Conservation (phyloP, 2,888 invertebrate species). For the Xestia sexstrigata region DNA sequence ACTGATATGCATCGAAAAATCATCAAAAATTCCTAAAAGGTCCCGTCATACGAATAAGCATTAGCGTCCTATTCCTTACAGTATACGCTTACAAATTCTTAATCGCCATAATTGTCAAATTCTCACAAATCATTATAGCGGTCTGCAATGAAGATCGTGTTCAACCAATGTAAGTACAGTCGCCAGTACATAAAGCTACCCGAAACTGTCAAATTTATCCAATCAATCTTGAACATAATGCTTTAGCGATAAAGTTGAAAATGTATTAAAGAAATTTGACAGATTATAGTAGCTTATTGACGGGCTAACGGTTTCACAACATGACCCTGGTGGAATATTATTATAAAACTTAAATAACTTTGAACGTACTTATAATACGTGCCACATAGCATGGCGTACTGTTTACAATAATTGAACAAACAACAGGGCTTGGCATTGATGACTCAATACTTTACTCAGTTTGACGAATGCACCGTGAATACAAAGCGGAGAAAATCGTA, state of each 20-base stretch:
- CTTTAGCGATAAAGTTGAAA: too few relatives aligned
- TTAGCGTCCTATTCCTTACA: not conserved
- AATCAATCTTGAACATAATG: too few relatives aligned
- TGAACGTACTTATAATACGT: slow-evolving; percentile 3
- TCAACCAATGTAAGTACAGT: slow-evolving; percentile 11
- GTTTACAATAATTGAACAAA: slow-evolving; percentile 43
- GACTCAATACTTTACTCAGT: slow-evolving; percentile 45
- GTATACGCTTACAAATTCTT: not conserved
- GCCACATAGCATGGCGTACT: slow-evolving; percentile 36
- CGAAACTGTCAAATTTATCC: too few relatives aligned
- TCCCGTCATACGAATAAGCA: not conserved
- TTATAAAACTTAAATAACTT: slow-evolving; percentile 42
- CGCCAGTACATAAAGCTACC: too few relatives aligned
- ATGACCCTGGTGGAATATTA: slow-evolving; percentile 28
- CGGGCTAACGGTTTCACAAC: slow-evolving; percentile 32
- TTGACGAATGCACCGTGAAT: slow-evolving; percentile 49
- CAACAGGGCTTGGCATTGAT: slow-evolving; percentile 47
- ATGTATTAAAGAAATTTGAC: too few relatives aligned
- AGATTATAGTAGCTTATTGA: not conserved
- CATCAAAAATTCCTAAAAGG: not conserved
- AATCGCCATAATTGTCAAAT: slow-evolving; percentile 3
- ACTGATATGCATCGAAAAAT: not conserved
- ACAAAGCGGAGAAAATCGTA: slow-evolving; percentile 40
- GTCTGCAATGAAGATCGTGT: slow-evolving; percentile 27
- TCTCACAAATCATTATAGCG: slow-evolving; percentile 22